Conservation (phyloP, 2,113 vertebrate species). For the Neodontobutis hainanensis region DNA sequence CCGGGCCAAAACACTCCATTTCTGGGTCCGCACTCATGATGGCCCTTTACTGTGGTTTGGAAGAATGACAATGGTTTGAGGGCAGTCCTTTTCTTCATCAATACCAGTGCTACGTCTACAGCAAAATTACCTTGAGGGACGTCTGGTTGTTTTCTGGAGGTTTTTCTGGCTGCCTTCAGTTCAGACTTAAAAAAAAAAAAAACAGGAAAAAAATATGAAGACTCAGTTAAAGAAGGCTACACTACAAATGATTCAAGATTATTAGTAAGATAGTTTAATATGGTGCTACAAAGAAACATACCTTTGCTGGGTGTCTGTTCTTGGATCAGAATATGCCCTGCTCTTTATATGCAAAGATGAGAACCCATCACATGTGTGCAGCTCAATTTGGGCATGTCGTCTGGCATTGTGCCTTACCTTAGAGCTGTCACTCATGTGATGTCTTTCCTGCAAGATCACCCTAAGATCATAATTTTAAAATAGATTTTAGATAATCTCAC, state of each 20-base stretch:
- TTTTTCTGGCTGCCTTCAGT: conserved; percentile 37
- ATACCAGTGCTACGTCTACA: too few species aligned
- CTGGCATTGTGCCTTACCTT: conserved; percentile 39
- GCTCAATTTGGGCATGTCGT: conserved; percentile 78
- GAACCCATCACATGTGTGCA: conserved; percentile 40
- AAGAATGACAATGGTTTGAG: conserved; percentile 2
- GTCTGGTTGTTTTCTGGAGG: conserved; percentile 4
- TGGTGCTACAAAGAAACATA: conserved; percentile 41
- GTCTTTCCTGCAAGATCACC: conserved; percentile 26
- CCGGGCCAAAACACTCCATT: conserved; percentile 87
- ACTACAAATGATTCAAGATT: background rate
- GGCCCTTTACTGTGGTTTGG: conserved; percentile 54
- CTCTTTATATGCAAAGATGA: conserved; percentile 70
- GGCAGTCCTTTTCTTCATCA: background rate
- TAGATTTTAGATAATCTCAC: background rate
- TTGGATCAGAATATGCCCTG: conserved; percentile 30
- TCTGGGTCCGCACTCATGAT: conserved; percentile 83
- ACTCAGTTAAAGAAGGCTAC: background rate
- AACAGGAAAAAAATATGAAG: background rate
- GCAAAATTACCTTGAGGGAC: conserved; percentile 46
- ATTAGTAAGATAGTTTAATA: background rate
- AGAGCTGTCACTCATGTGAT: conserved; percentile 40
- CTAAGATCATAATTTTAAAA: background rate
- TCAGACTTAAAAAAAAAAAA: conserved; percentile 38
- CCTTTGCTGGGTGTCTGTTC: conserved; percentile 67